Evolutionary conservation across 2,888 invertebrate genomes (phyloP).

Genomic region (Pasiphila rectangulata): DNA sequence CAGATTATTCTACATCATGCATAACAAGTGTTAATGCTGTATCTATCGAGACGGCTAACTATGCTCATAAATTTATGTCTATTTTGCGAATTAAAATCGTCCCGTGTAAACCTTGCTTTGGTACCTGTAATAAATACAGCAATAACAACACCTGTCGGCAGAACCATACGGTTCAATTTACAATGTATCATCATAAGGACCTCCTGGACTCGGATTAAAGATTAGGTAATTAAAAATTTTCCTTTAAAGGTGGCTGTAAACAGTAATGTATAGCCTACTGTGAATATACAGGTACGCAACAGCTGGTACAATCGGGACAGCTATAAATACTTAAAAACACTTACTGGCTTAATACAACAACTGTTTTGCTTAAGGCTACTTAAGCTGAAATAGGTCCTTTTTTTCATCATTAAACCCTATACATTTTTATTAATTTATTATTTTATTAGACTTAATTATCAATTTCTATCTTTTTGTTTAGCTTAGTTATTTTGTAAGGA

Average conservation of each 20-base stretch:
- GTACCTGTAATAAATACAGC: constrained; percentile 25
- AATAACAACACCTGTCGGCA: constrained; percentile 35
- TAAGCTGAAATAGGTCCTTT: too few relatives aligned
- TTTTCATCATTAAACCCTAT: too few relatives aligned
- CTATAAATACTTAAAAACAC: too few relatives aligned
- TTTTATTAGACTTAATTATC: too few relatives aligned
- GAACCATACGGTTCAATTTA: constrained; percentile 39
- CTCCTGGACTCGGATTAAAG: constrained; percentile 62
- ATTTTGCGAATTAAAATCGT: not conserved
- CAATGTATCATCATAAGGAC: constrained; percentile 47
- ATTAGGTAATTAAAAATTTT: constrained; percentile 71
- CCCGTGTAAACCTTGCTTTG: not conserved
- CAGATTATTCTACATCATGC: too few relatives aligned
- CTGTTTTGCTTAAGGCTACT: too few relatives aligned
- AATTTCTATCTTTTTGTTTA: too few relatives aligned
- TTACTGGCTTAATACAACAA: too few relatives aligned
- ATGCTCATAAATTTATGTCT: too few relatives aligned
- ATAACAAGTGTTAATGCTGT: too few relatives aligned
- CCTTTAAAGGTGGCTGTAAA: constrained; percentile 71
- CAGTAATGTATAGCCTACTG: constrained; percentile 54
- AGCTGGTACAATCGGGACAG: constrained; percentile 5
- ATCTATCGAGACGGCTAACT: too few relatives aligned
- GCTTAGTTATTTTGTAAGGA: not conserved
- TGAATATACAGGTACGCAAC: constrained; percentile 20
- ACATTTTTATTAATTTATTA: too few relatives aligned